Base-by-base conservation (phyloP, 2,797 vertebrate genomes). In the Pangasius larnaudii region DNA sequence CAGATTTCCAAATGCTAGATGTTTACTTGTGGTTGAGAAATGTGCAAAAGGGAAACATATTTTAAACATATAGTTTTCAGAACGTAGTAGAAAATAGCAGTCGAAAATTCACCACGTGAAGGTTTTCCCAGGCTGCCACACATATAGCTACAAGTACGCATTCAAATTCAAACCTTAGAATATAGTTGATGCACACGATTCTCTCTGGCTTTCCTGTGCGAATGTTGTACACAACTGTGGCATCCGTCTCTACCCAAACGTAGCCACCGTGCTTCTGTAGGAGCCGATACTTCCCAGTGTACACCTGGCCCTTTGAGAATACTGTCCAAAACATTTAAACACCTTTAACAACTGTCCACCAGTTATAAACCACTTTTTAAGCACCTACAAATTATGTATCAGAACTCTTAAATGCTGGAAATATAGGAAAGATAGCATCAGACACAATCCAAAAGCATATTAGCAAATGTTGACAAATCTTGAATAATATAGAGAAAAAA, bases 161-260 rank as follows among this genome's bases (percentile, higher is more conserved):
- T 71, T 80, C 89, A 87, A 88, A 53, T 14, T 63, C 61, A 69
- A n/a, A 94, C 93, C 93, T 94, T 56, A 94, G 89, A 58, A 94
- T 85, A 80, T 94, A 93, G 88, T 94, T 94, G 89, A 92, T 87
- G 81, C 93, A 94, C 86, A 94, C 53, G 30, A 94, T 85, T 39
- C 79, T 91, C 86, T 92, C 92, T 13, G 92, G 91, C 30, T 90
- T 86, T 27, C 91, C 90, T 30, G 88, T 93, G 11, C 5, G 89
- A 84, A 58, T 84, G 80, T 89, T 88, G 80, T 90, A 93, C 58
- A 93, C 88, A 59, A 94, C 85, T n/a, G 91, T 78, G 0, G 93
- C 92, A 1, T 93, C 91, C 3, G 93, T 94, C 90, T 94, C 91
- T n/a, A 89, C 91, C 93, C 93, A 94, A 71, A 93, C 89, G 27